Evolutionary conservation across 2,888 invertebrate species (phyloP), one percentile per base, ranked within the genome.

Genomic region (Metalampra italica): DNA sequence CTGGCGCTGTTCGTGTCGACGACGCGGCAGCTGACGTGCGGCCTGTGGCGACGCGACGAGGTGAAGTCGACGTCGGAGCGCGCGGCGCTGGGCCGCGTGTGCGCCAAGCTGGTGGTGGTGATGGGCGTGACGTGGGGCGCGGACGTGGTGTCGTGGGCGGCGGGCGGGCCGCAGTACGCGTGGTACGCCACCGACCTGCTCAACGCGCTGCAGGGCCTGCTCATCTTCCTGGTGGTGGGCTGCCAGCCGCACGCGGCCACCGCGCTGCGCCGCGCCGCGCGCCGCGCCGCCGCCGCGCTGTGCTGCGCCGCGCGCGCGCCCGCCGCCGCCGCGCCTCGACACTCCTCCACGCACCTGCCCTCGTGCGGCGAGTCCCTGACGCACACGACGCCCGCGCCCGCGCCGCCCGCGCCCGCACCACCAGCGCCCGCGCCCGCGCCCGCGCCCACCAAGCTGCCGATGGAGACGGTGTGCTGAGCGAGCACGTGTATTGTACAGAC

Each of bases 151-250:
- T 96, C 96, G 44, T 96, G 95, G 95, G 91, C 93, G 56, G 93
- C 93, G 53, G 96, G 95, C 59, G 95, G 96, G 5, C 95, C 95
- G 0, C 90, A 93, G 65, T 94, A 93, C 76, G 84, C 94, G 63
- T 96, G 96, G 96, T 95, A 95, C 82, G 90, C 94, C 57, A 95
- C 96, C 46, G 96, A 97, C 83, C 79, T 96, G 71, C 92, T 96
- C 68, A 97, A 96, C 86, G 94, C 95, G 57, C 90, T 96, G 62
- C 96, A 96, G 81, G 97, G 97, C 58, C 94, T 96, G 47, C 93
- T 96, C 78, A 96, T 96, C 68, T 97, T 96, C 83, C 92, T 95
- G 68, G 96, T 96, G 58, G 95, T 96, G 61, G 96, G 96, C 45
- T 96, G 95, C 78, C 96, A 96, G 90, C 96, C 96, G 50, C 96